These are phyloP conservation scores for Ptychoptera albimana DNA, from an alignment of 2,888 invertebrate species.

Conservation along the genomic window DNA sequence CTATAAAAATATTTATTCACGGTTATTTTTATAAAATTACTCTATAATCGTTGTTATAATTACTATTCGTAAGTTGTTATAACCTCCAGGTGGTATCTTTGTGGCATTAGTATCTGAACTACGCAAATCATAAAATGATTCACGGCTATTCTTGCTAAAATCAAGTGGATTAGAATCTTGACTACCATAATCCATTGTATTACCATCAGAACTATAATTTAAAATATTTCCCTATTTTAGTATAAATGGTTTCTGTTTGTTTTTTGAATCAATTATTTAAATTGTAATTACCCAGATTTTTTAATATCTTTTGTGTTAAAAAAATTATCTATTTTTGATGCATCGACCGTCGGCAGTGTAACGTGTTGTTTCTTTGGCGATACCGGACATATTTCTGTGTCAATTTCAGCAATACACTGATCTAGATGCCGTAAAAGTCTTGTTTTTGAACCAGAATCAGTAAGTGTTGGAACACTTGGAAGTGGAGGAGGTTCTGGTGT, in stretches of 20 bases:
- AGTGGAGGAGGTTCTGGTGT: constrained; percentile 29
- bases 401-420: constrained; percentile 42
- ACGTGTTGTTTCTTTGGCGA: not conserved
- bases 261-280: not conserved
- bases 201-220: constrained; percentile 19
- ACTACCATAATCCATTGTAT: constrained; percentile 25
- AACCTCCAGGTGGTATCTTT: too few relatives aligned
- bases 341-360: constrained; percentile 2
- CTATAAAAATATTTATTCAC: not conserved
- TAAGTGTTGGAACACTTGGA: constrained; percentile 30
- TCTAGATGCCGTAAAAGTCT: constrained; percentile 40
- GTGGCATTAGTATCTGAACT: too few relatives aligned
- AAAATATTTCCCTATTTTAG: not conserved
- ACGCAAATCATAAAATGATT: too few relatives aligned
- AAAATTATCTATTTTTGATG: constrained; percentile 3
- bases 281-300: too few relatives aligned
- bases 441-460: constrained; percentile 40
- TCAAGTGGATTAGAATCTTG: constrained; percentile 33
- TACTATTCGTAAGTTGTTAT: not conserved
- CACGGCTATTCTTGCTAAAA: constrained; percentile 28
- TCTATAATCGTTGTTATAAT: not conserved
- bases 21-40: not conserved
- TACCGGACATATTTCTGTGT: constrained; percentile 35
- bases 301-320: not conserved
- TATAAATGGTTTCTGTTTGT: not conserved